These are phyloP conservation scores for Anser cygnoides DNA, from an alignment of 2,113 vertebrate species.

Conservation along the genomic window DNA sequence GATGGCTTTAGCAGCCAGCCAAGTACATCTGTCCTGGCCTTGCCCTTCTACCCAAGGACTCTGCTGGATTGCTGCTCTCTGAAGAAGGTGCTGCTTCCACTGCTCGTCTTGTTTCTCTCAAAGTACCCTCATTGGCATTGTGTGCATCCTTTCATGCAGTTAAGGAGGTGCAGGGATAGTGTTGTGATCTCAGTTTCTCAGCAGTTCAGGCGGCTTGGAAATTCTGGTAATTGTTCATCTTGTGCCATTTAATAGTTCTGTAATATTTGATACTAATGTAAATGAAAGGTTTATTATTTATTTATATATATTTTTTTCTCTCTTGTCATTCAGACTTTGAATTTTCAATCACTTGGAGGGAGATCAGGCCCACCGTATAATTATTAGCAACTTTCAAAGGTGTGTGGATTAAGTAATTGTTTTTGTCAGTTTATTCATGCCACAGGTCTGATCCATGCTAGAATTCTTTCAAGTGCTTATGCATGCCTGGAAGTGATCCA, in stretches of 20 bases:
- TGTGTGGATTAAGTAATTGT: not conserved
- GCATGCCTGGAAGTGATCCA: not conserved
- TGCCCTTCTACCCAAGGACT: not conserved
- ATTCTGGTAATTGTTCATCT: not conserved
- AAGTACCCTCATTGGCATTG: not conserved
- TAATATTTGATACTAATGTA: not conserved
- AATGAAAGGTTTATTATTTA: not conserved
- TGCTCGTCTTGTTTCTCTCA: not conserved
- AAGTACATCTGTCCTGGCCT: not conserved
- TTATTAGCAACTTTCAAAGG: not conserved
- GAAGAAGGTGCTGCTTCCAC: not conserved
- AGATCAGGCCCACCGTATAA: not conserved
- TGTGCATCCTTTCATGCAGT: not conserved
- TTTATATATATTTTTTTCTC: not conserved
- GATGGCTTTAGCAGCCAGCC: not conserved
- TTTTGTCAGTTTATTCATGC: not conserved
- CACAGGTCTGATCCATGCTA: not conserved
- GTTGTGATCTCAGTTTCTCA: not conserved
- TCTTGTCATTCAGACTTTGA: not conserved
- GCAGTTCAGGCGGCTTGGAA: not conserved
- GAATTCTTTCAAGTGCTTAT: not conserved
- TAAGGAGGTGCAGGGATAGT: not conserved
- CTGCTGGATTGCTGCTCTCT: not conserved
- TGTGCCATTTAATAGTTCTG: not conserved
- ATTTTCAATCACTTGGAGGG: not conserved